Evolutionary conservation across 2,113 vertebrate genomes (phyloP), one percentile per base, ranked within the genome.

Genomic region (Chauna torquata): DNA sequence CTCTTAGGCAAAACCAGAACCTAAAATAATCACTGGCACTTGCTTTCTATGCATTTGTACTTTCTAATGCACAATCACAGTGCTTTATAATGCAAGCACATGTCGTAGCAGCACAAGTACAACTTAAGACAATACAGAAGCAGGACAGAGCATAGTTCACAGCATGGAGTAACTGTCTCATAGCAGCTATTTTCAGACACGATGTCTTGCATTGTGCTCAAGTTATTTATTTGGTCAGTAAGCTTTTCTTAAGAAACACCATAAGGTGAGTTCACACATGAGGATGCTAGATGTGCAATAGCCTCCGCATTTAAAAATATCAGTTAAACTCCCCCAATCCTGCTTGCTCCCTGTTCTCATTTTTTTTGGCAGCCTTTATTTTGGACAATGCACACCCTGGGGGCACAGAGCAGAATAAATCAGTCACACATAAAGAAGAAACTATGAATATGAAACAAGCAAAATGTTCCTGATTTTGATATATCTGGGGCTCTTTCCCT

Each of bases 371-470:
- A 94, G 94, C 81, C 95, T 97, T 98, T 96, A 89, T 92, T 93
- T 97, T 95, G 96, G 94, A 97, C 96, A 96, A 95, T 85, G 94
- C 81, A 88, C 80, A 92, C 96, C 96, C 96, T 87, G 94, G 89
- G 89, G 92, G 86, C 90, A 94, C 2, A 5, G 74, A 91, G 92
- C 59, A 61, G 88, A 91, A 94, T 96, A 96, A 95, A 98, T 95
- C 96, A 93, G 92, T 93, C 94, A 90, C 97, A 95, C 92, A 95
- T 82, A 96, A 96, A 77, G 89, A 96, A 95, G 79, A 84, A 91
- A 94, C 84, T 95, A 97, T 93, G 93, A 96, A 95, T 96, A 92
- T 88, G 78, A 97, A 97, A 93, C 83, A 92, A 83, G 96, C n/a
- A 86, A 90, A 91, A 81, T 52, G 86, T 64, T 84, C 80, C 70